Evolutionary conservation across 1,140 invertebrate species (phyloP).

Genomic region (Paraescarpia echinospica): DNA sequence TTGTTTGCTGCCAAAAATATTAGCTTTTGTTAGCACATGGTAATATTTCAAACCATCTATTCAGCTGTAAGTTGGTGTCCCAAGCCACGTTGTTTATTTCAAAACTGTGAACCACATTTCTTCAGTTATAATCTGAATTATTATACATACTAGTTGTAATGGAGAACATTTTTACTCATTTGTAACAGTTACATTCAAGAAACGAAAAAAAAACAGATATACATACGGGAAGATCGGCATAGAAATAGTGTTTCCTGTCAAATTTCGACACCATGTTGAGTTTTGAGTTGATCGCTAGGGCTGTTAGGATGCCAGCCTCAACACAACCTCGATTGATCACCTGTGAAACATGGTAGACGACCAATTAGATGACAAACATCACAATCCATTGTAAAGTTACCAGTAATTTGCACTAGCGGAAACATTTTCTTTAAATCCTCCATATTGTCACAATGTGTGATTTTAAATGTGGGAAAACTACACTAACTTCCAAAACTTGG

Average conservation of each 20-base stretch:
- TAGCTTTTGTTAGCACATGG: too few species aligned
- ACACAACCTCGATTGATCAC: conserved; percentile 88
- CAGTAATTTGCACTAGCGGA: background rate
- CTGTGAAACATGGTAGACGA: conserved; percentile 50
- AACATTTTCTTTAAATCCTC: background rate
- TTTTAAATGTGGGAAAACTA: too few species aligned
- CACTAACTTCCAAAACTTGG: too few species aligned
- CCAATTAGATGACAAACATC: conserved; percentile 9
- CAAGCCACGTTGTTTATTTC: too few species aligned
- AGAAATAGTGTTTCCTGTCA: conserved; percentile 99
- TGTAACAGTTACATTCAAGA: too few species aligned
- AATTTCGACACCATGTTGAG: conserved; percentile 82
- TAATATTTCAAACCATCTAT: too few species aligned
- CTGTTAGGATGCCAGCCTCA: conserved; percentile 81
- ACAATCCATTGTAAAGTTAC: background rate
- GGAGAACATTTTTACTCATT: background rate
- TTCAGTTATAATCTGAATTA: background rate
- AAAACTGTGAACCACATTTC: background rate
- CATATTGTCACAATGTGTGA: background rate
- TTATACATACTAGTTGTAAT: background rate
- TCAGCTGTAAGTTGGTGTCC: too few species aligned
- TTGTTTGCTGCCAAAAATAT: too few species aligned
- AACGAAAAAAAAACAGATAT: background rate
- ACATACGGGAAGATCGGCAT: conserved; percentile 91
- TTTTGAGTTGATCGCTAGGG: conserved; percentile 80